Evolutionary conservation across 2,888 invertebrate genomes (phyloP).

Genomic region (Scelioninae gen. 2): DNA sequence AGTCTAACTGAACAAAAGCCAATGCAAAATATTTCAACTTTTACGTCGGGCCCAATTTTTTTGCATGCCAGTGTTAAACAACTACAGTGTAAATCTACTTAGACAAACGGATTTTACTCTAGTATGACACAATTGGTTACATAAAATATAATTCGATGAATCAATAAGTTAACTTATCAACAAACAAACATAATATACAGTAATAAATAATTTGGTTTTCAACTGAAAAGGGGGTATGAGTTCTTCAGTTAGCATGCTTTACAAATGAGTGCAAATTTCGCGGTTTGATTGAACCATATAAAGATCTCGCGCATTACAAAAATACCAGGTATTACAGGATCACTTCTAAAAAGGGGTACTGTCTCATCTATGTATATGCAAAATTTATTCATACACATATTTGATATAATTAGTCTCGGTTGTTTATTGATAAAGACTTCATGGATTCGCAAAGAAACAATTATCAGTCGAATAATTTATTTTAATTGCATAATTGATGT

Average conservation of each 20-base stretch:
- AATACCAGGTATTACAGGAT: slow-evolving; percentile 58
- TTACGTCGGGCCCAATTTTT: no score
- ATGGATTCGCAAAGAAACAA: slow-evolving; percentile 3
- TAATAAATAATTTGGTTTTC: slow-evolving; percentile 31
- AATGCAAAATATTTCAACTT: no score
- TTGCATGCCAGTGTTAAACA: no score
- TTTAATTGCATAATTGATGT: no score
- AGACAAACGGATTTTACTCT: slow-evolving; percentile 7
- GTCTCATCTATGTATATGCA: slow-evolving; percentile 43
- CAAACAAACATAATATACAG: slow-evolving; percentile 44
- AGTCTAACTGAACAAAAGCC: no score
- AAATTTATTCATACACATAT: slow-evolving; percentile 40
- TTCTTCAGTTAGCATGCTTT: slow-evolving; percentile 37
- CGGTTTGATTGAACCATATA: slow-evolving; percentile 46
- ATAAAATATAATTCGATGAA: slow-evolving; percentile 10
- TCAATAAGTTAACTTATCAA: slow-evolving; percentile 29
- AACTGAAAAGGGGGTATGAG: slow-evolving; percentile 4
- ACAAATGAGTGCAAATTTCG: slow-evolving; percentile 52
- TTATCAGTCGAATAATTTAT: no score
- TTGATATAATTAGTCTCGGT: slow-evolving; percentile 30
- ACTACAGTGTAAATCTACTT: background rate
- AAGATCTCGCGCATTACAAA: slow-evolving; percentile 59
- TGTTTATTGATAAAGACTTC: slow-evolving; percentile 22
- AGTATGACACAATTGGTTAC: slow-evolving; percentile 30
- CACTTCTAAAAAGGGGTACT: slow-evolving; percentile 50